Evolutionary conservation across 2,113 vertebrate species (phyloP).

Genomic region (Podarcis raffonei): DNA sequence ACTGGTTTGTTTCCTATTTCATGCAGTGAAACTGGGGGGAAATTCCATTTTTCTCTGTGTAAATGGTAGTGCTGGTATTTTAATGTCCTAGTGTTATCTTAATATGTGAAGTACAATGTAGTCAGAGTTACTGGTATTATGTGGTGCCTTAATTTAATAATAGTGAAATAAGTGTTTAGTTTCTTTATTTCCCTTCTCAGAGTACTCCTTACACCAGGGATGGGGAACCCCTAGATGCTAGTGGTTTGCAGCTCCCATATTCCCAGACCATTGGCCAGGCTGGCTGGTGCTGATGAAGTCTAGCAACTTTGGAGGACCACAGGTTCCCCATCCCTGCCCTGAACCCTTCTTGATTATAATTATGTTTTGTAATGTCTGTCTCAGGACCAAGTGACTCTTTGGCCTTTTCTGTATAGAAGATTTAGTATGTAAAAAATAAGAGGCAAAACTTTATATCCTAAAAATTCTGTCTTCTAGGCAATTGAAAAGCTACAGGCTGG

Average conservation of each 20-base stretch:
- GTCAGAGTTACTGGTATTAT: background rate
- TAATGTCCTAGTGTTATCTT: background rate
- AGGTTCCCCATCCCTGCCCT: background rate
- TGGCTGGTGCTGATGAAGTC: background rate
- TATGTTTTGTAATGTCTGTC: background rate
- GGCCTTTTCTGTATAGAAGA: background rate
- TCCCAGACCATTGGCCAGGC: background rate
- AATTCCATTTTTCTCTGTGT: background rate
- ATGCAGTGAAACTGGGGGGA: background rate
- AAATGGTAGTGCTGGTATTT: background rate
- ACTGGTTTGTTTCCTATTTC: background rate
- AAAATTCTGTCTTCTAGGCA: slow-evolving; percentile 81
- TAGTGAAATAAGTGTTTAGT: background rate
- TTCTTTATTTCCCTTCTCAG: background rate
- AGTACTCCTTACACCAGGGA: background rate
- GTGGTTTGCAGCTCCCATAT: background rate
- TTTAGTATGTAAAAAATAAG: background rate
- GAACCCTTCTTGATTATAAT: background rate
- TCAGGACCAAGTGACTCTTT: background rate
- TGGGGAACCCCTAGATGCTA: background rate
- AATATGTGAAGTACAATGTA: background rate
- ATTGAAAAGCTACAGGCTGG: slow-evolving; percentile 95
- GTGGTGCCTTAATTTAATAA: background rate
- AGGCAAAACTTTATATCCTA: slow-evolving; percentile 36
- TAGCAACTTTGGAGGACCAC: background rate